Evolutionary conservation across 2,113 vertebrate genomes (phyloP), one percentile per base, ranked within the genome.

Genomic region (Passer domesticus): DNA sequence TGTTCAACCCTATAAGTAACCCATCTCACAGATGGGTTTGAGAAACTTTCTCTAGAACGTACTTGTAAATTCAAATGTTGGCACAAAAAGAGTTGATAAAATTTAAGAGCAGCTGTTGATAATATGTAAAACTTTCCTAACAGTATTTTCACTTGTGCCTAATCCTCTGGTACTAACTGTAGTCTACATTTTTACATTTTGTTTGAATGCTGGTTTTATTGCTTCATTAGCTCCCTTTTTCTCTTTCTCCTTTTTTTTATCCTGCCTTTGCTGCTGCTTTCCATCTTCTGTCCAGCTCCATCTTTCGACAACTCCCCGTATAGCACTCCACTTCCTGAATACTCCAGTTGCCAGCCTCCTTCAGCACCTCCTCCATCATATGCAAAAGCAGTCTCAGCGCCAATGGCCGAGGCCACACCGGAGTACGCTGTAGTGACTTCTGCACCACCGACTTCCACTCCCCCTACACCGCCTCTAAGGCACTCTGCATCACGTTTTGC

Each of bases 401-500:
- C 98, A 20, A 97, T 97, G 76, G 98, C 99, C 67, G 98, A 98
- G 68, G 98, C 98, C 97, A 96, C 97, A 44, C 98, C 98, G 93
- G 98, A 98, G 94, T 98, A 98, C 43, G 97, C 98, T 62, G 96
- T 98, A 46, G 98, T 97, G 97, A 98, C 98, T 43, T 97, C 98
- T 94, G 97, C 98, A 87, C 97, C 98, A 90, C 96, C 98, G 94
- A 89, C 97, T 89, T 97, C 97, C 82, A 98, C 99, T 31, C 99
- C 99, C 92, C 99, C 99, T 22, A 99, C 99, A 83, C 99, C 99
- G 22, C 99, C 99, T 52, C 97, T 99, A 81, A 98, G 99, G 80
- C 99, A 99, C 97, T 98, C 99, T 8, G 99, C 99, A 77, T 99
- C 99, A 83, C 98, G 99, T 92, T 99, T 99, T 88, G 99, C 99